Evolutionary conservation across 2,113 vertebrate species (phyloP), one percentile per base, ranked within the genome.

Genomic region (Ovis aries): DNA sequence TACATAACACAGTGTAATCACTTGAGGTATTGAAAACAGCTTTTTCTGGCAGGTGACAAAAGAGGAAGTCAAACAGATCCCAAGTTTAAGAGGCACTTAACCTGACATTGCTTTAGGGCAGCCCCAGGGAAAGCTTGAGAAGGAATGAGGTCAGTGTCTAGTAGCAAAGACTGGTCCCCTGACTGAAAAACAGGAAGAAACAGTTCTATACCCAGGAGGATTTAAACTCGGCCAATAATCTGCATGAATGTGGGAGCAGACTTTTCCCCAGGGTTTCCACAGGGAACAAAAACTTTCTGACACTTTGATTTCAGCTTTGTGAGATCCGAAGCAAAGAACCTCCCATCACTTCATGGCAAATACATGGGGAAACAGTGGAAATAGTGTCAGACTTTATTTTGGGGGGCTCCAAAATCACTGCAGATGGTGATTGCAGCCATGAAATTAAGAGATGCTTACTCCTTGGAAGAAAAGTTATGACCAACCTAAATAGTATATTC

Each of bases 191-290:
- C 5, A 25, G 23, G 4, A 60, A 60, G n/a, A 88, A 52, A 23
- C 13, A n/a, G 3, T 60, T 78, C 6, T 84, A 3, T 21, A 9
- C 3, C 0, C 2, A 53, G n/a, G 78, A 84, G 4, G 3, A 36
- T 36, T 19, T 80, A 8, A 40, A 60, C 29, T 85, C 6, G 3
- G 5, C 14, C 29, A 67, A 57, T 36, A 45, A 82, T 12, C 4
- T 84, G 23, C 11, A 23, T 27, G 11, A 88, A 2, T 23, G 19
- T 36, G 21, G 21, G 6, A 74, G 16, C 3, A 50, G 17, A 87
- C 3, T 52, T 11, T 21, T 36, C 7, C 25, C 43, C 5, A 43
- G 43, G 2, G 1, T 7, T 48, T 33, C 0, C 12, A 67, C 3
- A 43, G n/a, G 12, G 36, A 16, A 4, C 1, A 74, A 67, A 53